These are phyloP conservation scores for Hozukius guyotensis DNA, from an alignment of 2,797 vertebrate species.

Conservation along the genomic window DNA sequence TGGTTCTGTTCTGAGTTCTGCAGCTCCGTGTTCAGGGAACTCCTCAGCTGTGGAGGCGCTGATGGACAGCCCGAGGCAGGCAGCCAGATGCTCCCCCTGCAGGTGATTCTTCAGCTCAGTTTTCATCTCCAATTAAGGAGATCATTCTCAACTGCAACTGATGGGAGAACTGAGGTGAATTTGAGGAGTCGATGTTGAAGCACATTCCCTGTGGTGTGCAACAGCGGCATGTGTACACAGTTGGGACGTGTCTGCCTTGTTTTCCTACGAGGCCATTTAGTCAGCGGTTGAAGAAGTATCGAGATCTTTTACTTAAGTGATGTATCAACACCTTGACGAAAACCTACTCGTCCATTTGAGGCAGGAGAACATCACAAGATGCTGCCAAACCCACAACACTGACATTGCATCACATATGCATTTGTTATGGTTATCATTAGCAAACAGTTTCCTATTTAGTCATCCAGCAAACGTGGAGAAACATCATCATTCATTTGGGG, in stretches of 20 bases:
- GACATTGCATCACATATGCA: background rate
- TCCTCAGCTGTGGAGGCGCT: conserved; percentile 34
- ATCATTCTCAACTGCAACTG: conserved; percentile 13
- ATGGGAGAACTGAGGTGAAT: conserved; percentile 21
- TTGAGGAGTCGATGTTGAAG: background rate
- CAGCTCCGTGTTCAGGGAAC: conserved; percentile 14
- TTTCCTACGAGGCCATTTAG: background rate
- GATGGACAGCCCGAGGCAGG: conserved; percentile 41
- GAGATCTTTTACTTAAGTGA: background rate
- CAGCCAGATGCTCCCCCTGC: conserved; percentile 62
- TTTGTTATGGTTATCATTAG: background rate
- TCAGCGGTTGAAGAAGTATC: background rate
- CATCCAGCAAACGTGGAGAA: background rate
- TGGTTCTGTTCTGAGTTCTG: conserved; percentile 23
- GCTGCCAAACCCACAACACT: background rate
- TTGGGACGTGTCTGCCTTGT: background rate
- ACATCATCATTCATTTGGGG: background rate
- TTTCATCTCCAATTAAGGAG: conserved; percentile 51
- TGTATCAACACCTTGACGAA: background rate
- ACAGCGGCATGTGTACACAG: background rate
- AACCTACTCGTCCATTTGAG: background rate
- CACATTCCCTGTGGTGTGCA: background rate
- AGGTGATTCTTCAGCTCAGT: conserved; percentile 29
- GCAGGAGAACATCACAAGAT: background rate
- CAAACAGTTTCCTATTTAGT: background rate